Base-by-base conservation (phyloP, 1,140 invertebrate species). In the Mylabris phalerata region DNA sequence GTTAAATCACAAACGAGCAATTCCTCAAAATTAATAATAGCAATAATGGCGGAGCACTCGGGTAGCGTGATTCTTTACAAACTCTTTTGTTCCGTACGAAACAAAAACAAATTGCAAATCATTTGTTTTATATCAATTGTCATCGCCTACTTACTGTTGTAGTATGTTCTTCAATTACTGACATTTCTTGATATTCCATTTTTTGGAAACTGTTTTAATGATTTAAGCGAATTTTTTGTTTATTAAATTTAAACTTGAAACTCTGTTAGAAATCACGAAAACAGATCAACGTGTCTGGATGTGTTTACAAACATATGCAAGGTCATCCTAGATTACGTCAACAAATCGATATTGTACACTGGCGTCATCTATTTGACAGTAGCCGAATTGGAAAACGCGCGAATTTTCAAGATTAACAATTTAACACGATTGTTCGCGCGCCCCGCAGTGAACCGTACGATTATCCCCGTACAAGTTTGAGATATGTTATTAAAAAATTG, bases 171-270 rank as follows among this genome's bases (percentile, higher is more conserved):
- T 73, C 70, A 32, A 71, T 70, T 3, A 72, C 68, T 38, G 67
- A 56, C 67, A 71, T 71, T 55, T 72, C 70, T 61, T 72, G 67
- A 62, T 62, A 72, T 48, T 73, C 70, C 72, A 73, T 42, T n/a
- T 42, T 42, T n/a, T 42, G 2, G 11, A 42, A 32, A 32, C 32
- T 19, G 10, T 40, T 40, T 40, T 40, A n/a, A 42, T 42, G 41
- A 10, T 42, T 42, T 42, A 42, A 7, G 4, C 3, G 41, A 11
- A 9, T n/a, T 7, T 42, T 42, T 42, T 10, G 9, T 42, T n/a
- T 42, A 9, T 10, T n/a, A 10, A 42, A 5, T 42, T 40, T 40
- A 40, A 40, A 19, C 19, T 19, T 19, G 19, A 19, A 19, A 32
- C 1, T 3, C 7, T 1, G 3, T 32, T 7, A 32, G 4, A 32